Evolutionary conservation across 2,888 invertebrate genomes (phyloP), one percentile per base, ranked within the genome.

Genomic region (Cosmopolites sordidus): DNA sequence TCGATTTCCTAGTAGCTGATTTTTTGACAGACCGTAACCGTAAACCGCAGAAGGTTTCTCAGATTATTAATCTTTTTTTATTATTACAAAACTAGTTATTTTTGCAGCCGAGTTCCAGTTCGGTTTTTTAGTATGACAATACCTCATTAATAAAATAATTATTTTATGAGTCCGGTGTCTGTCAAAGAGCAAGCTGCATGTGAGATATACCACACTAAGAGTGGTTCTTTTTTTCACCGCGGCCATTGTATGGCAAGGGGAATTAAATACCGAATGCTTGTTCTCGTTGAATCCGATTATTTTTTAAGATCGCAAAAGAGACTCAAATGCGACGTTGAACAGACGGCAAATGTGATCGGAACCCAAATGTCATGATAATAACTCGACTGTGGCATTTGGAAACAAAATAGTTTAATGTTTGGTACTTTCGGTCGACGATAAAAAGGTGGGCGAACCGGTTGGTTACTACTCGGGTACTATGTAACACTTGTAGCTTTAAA

Each of bases 361-460:
- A 54, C 49, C 17, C 43, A 37, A 54, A 54, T 40, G 40, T 49
- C 42, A 54, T 45, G 43, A 55, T 48, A 51, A 51, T 48, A 16
- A 16, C 9, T 40, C 17, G 14, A 16, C 17, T 39, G 15, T 44
- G 55, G 43, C 41, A 51, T 54, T 54, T 43, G 9, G 37, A 37
- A 54, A 49, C 45, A 49, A 42, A 43, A 50, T 46, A 46, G 41
- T 43, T 49, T 38, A 29, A 44, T 54, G 48, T 54, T 45, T 49
- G 54, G 41, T 48, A 42, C 54, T 54, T 48, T 46, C 29, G 17
- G 14, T 40, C 40, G 40, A 40, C 6, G 43, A 43, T 9, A 43
- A 43, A 49, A 45, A 50, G 27, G 54, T 55, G 55, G 55, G 55
- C 51, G 55, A 55, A 55, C 55, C 50, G 41, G 55, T 51, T 18